phyloP scores from a whole-genome alignment of 2,888 invertebrate species.

The Drosophila infuscata region DNA sequence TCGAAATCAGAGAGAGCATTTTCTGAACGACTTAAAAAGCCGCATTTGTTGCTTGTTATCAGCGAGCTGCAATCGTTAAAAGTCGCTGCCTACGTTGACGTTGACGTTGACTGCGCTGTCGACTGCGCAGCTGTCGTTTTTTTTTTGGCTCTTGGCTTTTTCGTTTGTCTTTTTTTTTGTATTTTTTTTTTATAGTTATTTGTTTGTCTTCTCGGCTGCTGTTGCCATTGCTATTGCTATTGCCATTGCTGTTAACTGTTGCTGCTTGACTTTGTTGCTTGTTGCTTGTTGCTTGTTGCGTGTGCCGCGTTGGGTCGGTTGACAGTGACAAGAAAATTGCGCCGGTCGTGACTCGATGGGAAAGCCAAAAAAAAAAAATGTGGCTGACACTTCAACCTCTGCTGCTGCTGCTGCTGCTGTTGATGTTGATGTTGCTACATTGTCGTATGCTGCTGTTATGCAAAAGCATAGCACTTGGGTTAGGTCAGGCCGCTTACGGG shows the following conservation, averaged over 20 bases:
- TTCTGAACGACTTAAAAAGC: background rate
- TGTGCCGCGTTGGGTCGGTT: conserved; percentile 55
- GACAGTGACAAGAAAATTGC: conserved; percentile 77
- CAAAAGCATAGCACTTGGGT: conserved; percentile 49
- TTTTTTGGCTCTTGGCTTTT: conserved; percentile 24
- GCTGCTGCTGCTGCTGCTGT: conserved; percentile 22
- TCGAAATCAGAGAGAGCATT: conserved; percentile 3
- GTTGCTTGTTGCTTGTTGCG: conserved; percentile 75
- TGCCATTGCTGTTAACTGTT: conserved; percentile 22
- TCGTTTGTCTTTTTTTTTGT: background rate
- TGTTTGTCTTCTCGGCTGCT: conserved; percentile 44
- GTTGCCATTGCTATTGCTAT: conserved; percentile 27
- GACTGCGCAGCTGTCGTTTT: conserved; percentile 32
- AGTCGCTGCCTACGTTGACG: conserved; percentile 17
- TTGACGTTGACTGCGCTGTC: background rate
- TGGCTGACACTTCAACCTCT: conserved; percentile 20
- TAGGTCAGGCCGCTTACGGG: conserved; percentile 49
- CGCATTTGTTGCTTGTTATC: conserved; percentile 42
- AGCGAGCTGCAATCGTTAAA: conserved; percentile 43
- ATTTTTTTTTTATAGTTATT: conserved; percentile 29
- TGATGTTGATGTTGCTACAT: conserved; percentile 12
- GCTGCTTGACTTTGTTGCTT: conserved; percentile 63
- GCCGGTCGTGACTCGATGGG: conserved; percentile 75
- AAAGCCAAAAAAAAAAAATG: conserved; percentile 58
- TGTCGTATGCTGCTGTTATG: conserved; percentile 43